Evolutionary conservation across 2,888 invertebrate species (phyloP), one percentile per base, ranked within the genome.

Genomic region (Sinhomidia bicolor): DNA sequence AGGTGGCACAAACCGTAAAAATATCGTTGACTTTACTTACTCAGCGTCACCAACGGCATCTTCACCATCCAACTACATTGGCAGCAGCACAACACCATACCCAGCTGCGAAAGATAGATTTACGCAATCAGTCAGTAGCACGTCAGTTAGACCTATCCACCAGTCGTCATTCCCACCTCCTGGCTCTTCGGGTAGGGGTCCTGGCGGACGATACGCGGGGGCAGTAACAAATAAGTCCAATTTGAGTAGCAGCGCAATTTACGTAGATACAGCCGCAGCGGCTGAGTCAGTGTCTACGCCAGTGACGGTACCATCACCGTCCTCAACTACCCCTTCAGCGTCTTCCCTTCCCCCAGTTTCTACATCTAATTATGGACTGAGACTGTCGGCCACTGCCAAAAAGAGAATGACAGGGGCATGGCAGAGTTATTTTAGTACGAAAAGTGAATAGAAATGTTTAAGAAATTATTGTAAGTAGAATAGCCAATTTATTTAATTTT

Each of bases 331-430:
- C 51, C 89, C 86, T 4, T 76, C 89, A 1, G 32, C 89, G 20
- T 71, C 83, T 10, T 47, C 88, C 76, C 78, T 85, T 23, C 89
- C 88, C 47, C 83, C 89, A 78, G 90, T 90, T 17, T 89, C 89
- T 14, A 90, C 89, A 17, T 87, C 89, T 51, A 90, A 89, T 79
- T 91, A 89, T 83, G 92, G 92, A 76, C 90, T 91, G 79, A 91
- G 90, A 74, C 85, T 92, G 14, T 91, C 91, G 12, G 86, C 90
- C 71, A 90, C 91, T 26, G 91, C 91, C 20, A 91, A 90, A 82
- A 91, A 91, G 89, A 86, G 91, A 57, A 91, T 91, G 90, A 90
- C 91, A 20, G 85, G 90, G 14, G 90, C 89, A 44, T 92, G 92
- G 92, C 90, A 90, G 76, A 91, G 89, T 47, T 90, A 90, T 54